Evolutionary conservation across 2,113 vertebrate genomes (phyloP).

Genomic region (Aldabrachelys gigantea): DNA sequence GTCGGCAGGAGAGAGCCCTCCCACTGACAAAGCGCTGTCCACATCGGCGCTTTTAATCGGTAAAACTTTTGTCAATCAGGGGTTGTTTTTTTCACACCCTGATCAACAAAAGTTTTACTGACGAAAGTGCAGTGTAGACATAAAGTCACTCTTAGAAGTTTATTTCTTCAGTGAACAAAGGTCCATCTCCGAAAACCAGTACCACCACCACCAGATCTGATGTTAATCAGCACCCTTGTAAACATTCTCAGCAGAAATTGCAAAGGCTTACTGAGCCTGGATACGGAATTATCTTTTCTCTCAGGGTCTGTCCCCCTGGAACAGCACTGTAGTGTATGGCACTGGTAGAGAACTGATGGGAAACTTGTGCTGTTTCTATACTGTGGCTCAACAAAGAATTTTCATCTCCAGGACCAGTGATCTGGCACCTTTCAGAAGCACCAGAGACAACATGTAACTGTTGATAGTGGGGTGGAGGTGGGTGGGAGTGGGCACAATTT

Average conservation of each 20-base stretch:
- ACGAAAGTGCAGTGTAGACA: no score
- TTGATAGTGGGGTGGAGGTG: not conserved
- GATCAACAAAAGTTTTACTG: no score
- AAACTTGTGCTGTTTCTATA: not conserved
- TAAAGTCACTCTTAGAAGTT: not conserved
- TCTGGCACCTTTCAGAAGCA: not conserved
- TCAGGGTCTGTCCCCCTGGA: not conserved
- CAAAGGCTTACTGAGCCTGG: not conserved
- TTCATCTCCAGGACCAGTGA: not conserved
- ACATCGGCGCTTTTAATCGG: no score
- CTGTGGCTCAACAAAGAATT: not conserved
- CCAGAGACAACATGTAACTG: not conserved
- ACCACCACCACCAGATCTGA: not conserved
- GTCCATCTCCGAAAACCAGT: not conserved
- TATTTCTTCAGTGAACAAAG: not conserved
- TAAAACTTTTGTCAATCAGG: no score
- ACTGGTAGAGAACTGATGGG: not conserved
- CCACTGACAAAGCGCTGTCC: no score
- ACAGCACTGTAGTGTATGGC: not conserved
- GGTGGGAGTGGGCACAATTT: not conserved
- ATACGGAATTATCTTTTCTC: not conserved
- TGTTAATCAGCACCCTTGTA: not conserved
- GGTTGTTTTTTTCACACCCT: no score
- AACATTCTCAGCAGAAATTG: not conserved
- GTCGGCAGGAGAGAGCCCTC: no score